These are phyloP conservation scores for Cheilinus undulatus DNA, from an alignment of 2,113 vertebrate genomes.

Conservation along the genomic window DNA sequence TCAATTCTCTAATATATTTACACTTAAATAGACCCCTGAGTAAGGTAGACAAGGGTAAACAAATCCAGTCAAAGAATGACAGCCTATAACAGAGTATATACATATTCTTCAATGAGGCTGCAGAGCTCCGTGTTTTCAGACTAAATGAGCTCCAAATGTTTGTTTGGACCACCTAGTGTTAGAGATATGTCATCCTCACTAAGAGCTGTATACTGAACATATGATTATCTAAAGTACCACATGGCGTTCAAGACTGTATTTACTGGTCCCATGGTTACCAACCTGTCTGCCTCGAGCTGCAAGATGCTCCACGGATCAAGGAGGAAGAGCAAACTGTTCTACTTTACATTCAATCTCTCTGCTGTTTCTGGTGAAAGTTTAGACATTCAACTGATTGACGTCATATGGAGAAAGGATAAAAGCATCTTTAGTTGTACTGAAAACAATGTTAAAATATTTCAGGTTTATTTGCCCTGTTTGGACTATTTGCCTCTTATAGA, in stretches of 20 bases:
- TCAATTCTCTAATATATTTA: background rate
- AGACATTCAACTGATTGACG: background rate
- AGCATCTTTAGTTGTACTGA: no score
- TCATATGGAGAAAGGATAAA: no score
- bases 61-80: background rate
- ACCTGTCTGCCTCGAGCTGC: background rate
- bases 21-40: background rate
- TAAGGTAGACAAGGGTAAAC: background rate
- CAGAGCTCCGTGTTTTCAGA: background rate
- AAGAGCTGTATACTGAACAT: background rate
- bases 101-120: background rate
- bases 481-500: no score
- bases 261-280: background rate
- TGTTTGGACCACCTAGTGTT: background rate
- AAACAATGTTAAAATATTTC: no score
- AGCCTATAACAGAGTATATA: background rate
- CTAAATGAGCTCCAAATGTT: background rate
- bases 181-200: background rate
- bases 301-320: background rate
- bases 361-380: background rate
- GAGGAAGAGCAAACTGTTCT: background rate
- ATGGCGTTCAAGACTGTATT: background rate
- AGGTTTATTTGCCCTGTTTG: no score
- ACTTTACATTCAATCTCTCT: background rate
- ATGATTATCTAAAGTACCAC: conserved; percentile 1